phyloP scores from a whole-genome alignment of 1,140 invertebrate species.

The Drosophila orena region DNA sequence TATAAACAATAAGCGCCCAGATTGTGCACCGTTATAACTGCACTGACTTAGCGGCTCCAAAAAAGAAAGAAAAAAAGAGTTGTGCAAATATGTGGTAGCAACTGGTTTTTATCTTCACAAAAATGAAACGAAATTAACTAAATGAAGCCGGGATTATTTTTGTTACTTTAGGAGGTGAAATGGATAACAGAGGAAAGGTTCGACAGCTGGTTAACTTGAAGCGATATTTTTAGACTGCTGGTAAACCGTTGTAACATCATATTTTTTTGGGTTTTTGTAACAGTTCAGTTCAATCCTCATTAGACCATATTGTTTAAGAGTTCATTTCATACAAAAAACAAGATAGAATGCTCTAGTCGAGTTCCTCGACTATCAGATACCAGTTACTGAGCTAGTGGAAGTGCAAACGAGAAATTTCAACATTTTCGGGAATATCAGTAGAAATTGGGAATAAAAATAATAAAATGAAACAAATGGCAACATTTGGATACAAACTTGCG shows the following conservation, averaged over 20 bases:
- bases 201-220: slow-evolving; percentile 6
- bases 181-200: not conserved
- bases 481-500: too few species aligned
- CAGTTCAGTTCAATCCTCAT: too few species aligned
- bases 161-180: slow-evolving; percentile 5
- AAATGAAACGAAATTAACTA: slow-evolving; percentile 40
- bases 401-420: too few species aligned
- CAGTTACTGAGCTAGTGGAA: too few species aligned
- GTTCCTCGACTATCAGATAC: too few species aligned
- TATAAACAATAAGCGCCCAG: slow-evolving; percentile 70
- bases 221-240: slow-evolving; percentile 8
- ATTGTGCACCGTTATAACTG: slow-evolving; percentile 70
- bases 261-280: slow-evolving; percentile 1
- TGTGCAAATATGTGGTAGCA: slow-evolving; percentile 65
- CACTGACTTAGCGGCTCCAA: slow-evolving; percentile 11
- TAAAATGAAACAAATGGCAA: too few species aligned
- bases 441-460: too few species aligned
- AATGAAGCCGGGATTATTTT: slow-evolving; percentile 31
- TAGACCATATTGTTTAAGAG: too few species aligned
- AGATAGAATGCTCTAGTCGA: too few species aligned
- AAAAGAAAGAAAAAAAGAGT: slow-evolving; percentile 38
- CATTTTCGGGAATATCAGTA: too few species aligned
- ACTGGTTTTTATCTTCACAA: slow-evolving; percentile 61
- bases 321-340: too few species aligned
- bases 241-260: slow-evolving; percentile 9